A percentile compares a stretch with the other conserved stretches of the same genome.
Conservation (phyloP, 2,888 invertebrate species). For the Blera fallax region DNA sequence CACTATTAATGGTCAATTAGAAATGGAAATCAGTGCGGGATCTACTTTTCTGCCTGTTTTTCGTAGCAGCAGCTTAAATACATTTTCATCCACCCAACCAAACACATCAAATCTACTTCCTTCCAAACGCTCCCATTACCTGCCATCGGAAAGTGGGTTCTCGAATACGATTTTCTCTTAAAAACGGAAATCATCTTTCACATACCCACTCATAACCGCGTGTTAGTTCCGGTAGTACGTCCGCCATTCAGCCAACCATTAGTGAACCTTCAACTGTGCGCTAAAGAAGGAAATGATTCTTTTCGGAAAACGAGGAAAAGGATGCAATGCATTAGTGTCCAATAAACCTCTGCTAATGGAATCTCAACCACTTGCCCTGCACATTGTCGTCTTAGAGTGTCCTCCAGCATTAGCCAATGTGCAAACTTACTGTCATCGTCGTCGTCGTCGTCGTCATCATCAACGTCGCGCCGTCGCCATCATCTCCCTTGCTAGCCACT, state of each 20-base stretch:
- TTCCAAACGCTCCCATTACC: neutral
- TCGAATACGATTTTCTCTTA: neutral
- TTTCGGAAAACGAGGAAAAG: neutral
- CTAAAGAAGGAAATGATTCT: neutral
- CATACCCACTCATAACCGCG: neutral
- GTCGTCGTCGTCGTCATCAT: neutral
- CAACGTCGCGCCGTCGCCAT: neutral
- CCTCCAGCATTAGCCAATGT: neutral
- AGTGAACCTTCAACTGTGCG: neutral
- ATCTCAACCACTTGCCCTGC: conserved; percentile 12
- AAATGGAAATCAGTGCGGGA: too few species aligned
- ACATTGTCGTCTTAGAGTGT: neutral
- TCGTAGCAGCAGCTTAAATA: neutral
- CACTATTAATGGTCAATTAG: too few species aligned
- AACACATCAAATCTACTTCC: neutral
- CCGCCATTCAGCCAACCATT: neutral
- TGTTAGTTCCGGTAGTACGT: neutral
- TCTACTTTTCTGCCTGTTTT: too few species aligned
- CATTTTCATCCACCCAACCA: neutral
- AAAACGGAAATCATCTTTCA: neutral
- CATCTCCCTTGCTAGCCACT: neutral
- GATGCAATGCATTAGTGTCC: conserved; percentile 49
- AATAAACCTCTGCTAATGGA: conserved; percentile 52
- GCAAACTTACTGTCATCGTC: neutral
- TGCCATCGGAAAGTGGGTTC: neutral